Conservation (phyloP, 2,888 invertebrate species). For the Cybosia mesomella region DNA sequence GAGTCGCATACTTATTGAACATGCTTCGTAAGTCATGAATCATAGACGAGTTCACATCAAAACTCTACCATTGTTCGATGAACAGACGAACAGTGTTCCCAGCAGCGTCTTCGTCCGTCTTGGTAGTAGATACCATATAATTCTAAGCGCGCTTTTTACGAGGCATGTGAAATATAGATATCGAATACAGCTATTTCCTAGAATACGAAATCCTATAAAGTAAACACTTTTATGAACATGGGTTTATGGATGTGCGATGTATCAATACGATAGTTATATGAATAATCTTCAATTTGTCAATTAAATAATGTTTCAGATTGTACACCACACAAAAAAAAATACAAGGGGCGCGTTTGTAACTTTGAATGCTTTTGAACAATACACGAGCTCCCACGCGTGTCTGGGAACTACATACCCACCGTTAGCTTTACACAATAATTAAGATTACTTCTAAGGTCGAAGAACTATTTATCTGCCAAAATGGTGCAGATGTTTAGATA, state of each 20-base stretch:
- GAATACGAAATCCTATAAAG: no score
- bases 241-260: no score
- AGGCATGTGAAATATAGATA: neutral
- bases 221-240: no score
- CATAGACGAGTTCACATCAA: conserved; percentile 26
- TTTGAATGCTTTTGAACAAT: conserved; percentile 60
- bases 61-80: conserved; percentile 37
- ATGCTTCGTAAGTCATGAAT: conserved; percentile 29
- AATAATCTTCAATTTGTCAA: conserved; percentile 27
- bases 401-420: conserved; percentile 38
- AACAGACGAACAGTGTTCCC: conserved; percentile 26
- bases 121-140: neutral
- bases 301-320: conserved; percentile 18
- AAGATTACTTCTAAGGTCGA: conserved; percentile 40
- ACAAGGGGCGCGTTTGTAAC: conserved; percentile 46
- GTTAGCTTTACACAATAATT: conserved; percentile 46
- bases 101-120: neutral
- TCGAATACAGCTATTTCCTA: no score
- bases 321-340: conserved; percentile 22
- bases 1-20: conserved; percentile 16
- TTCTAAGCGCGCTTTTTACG: neutral
- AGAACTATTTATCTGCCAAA: conserved; percentile 44
- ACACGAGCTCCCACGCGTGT: conserved; percentile 59
- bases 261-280: neutral
- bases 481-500: conserved; percentile 33